These are phyloP conservation scores for Caenorhabditis remanei DNA, from an alignment of 1,140 invertebrate genomes.

Conservation along the genomic window DNA sequence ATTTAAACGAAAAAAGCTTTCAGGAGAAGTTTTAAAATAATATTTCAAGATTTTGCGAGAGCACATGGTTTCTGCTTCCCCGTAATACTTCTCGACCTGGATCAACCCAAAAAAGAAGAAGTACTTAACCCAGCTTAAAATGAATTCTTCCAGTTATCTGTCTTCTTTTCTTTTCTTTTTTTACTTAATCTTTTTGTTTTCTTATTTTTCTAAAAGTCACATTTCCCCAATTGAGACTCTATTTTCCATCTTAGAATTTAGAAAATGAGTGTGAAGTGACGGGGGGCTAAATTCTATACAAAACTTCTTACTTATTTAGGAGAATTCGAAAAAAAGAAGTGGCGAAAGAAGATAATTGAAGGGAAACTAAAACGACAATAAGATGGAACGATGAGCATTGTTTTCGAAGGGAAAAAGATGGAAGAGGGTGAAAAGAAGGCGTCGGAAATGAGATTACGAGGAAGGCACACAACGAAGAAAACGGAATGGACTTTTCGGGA, in stretches of 20 bases:
- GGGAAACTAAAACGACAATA: background rate
- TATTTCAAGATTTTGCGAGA: background rate
- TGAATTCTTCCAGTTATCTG: conserved; percentile 19
- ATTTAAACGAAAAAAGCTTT: no score
- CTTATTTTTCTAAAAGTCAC: background rate
- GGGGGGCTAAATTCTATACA: no score
- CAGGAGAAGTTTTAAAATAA: background rate
- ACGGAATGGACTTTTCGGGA: conserved; percentile 40
- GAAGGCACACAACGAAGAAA: conserved; percentile 50
- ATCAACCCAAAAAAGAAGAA: conserved; percentile 29
- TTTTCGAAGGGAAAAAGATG: conserved; percentile 6
- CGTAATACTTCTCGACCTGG: background rate
- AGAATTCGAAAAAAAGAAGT: background rate
- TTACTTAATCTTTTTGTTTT: background rate
- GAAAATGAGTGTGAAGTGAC: no score
- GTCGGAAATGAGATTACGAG: conserved; percentile 54
- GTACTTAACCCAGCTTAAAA: conserved; percentile 51
- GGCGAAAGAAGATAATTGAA: background rate
- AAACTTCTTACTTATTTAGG: background rate
- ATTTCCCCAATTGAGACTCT: background rate
- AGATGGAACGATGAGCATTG: conserved; percentile 50
- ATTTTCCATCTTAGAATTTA: background rate
- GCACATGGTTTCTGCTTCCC: background rate
- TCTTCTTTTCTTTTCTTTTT: conserved; percentile 50
- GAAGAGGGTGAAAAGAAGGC: conserved; percentile 39